phyloP scores from a whole-genome alignment of 2,888 invertebrate genomes.

The Drosophila niveifrons region DNA sequence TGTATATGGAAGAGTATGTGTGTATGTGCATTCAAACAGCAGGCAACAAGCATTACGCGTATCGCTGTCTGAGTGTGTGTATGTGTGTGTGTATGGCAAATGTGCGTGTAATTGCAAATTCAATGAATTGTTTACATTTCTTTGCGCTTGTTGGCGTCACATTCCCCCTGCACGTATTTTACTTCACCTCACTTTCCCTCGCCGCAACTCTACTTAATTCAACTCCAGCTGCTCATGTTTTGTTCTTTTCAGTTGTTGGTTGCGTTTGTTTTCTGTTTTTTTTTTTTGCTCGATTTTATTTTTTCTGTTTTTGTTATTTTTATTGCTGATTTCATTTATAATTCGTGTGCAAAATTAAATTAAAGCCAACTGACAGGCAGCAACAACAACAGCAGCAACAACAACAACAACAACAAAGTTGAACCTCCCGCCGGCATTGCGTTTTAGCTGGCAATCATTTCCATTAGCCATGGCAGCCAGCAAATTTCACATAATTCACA shows the following conservation, averaged over 20 bases:
- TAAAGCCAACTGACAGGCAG: slow-evolving; percentile 77
- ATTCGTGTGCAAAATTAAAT: slow-evolving; percentile 80
- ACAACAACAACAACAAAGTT: slow-evolving; percentile 24
- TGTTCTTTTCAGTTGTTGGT: slow-evolving; percentile 50
- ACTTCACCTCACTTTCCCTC: slow-evolving; percentile 7
- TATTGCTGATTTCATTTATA: slow-evolving; percentile 76
- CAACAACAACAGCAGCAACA: slow-evolving; percentile 36
- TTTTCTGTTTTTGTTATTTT: slow-evolving; percentile 41
- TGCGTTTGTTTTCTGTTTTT: slow-evolving; percentile 6
- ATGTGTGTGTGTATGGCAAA: slow-evolving; percentile 65
- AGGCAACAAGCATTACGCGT: slow-evolving; percentile 77
- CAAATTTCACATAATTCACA: slow-evolving; percentile 79
- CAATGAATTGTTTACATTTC: slow-evolving; percentile 83
- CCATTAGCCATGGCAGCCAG: slow-evolving; percentile 76
- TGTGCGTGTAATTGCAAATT: slow-evolving; percentile 84
- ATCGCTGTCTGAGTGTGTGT: slow-evolving; percentile 46
- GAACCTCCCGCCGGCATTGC: slow-evolving; percentile 60
- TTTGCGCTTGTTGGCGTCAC: slow-evolving; percentile 77
- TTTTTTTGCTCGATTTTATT: slow-evolving; percentile 12
- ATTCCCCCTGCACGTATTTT: slow-evolving; percentile 1
- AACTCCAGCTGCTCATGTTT: slow-evolving; percentile 58
- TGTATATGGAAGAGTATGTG: neutral
- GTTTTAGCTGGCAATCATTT: slow-evolving; percentile 79
- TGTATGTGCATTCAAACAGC: slow-evolving; percentile 53
- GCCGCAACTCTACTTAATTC: neutral